Evolutionary conservation across 2,797 vertebrate genomes (phyloP).

Genomic region (Hemitrygon akajei): DNA sequence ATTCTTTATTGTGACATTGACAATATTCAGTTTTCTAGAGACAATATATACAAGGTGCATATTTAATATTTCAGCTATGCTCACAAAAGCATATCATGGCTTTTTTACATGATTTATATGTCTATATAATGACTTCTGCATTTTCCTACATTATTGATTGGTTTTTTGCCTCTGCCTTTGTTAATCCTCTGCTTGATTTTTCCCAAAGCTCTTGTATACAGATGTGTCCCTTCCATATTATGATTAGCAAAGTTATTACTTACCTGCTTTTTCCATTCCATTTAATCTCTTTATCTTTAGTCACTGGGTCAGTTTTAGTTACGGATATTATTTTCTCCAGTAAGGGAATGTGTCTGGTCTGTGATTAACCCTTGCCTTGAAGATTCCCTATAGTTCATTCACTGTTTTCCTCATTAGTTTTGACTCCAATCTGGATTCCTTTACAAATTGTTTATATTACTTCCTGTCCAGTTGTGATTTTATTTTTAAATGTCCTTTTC

Average conservation of each 20-base stretch:
- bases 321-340: not conserved
- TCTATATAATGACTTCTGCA: not conserved
- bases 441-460: not conserved
- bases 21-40: not conserved
- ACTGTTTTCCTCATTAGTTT: not conserved
- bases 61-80: not conserved
- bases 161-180: not conserved
- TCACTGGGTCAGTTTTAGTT: not conserved
- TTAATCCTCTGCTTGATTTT: not conserved
- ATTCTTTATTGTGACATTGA: not conserved
- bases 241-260: no score
- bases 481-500: not conserved
- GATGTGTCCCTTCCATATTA: not conserved
- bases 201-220: no score
- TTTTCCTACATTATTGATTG: not conserved
- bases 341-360: not conserved
- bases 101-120: not conserved
- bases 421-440: not conserved
- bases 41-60: no score
- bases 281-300: no score
- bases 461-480: not conserved
- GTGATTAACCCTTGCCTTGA: not conserved
- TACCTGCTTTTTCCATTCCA: no score
- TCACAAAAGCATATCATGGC: no score
- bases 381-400: not conserved